Conservation (phyloP, 2,797 vertebrate genomes). For the Glossophaga mutica region DNA sequence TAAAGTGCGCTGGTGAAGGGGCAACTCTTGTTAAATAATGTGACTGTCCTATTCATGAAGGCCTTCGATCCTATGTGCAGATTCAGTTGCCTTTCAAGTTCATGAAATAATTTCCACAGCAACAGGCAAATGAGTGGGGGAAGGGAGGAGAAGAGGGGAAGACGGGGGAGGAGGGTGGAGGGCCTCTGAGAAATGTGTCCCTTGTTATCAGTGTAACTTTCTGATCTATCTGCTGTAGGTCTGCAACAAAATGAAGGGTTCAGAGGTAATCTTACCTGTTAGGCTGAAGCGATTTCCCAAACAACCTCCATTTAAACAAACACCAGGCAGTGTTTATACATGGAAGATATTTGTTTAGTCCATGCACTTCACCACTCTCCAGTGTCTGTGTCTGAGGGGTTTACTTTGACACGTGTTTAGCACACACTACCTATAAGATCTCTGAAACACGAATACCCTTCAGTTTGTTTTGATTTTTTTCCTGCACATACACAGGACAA, state of each 20-base stretch:
- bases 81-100: not conserved
- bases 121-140: not conserved
- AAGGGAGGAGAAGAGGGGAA: not conserved
- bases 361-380: slow-evolving; percentile 66
- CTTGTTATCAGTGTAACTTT: not conserved
- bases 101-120: not conserved
- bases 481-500: not conserved
- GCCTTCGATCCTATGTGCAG: not conserved
- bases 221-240: not conserved
- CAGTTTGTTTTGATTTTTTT: not conserved
- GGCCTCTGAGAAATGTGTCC: not conserved
- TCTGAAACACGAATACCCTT: slow-evolving; percentile 20
- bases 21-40: not conserved
- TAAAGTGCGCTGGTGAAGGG: not conserved
- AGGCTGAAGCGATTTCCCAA: slow-evolving; percentile 49
- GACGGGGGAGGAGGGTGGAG: accelerated
- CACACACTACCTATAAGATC: not conserved
- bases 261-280: slow-evolving; percentile 65
- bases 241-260: slow-evolving; percentile 43
- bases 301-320: slow-evolving; percentile 67
- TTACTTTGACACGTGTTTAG: slow-evolving; percentile 53
- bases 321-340: slow-evolving; percentile 52
- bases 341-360: slow-evolving; percentile 61
- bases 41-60: not conserved
- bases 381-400: slow-evolving; percentile 6